A percentile compares a stretch with the other conserved stretches of the same genome.
These are phyloP conservation scores for Ormyrus pomaceus DNA, from an alignment of 2,888 invertebrate genomes.

Conservation along the genomic window DNA sequence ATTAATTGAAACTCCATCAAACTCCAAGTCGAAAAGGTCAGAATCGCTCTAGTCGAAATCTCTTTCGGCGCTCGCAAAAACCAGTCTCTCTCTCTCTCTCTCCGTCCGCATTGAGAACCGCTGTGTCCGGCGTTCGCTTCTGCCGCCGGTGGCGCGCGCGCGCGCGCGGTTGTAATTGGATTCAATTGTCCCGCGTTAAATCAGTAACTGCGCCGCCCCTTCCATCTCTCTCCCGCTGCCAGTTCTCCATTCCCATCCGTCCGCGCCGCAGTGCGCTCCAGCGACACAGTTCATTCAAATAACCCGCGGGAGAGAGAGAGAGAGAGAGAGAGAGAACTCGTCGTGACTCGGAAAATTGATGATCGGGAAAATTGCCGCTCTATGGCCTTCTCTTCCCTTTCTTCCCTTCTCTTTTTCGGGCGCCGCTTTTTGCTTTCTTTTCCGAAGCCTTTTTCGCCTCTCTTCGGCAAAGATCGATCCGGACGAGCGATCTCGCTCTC, in stretches of 20 bases:
- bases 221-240: slow-evolving; percentile 54
- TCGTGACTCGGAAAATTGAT: slow-evolving; percentile 63
- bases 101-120: slow-evolving; percentile 26
- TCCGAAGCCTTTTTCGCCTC: neutral
- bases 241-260: neutral
- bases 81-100: too few relatives aligned
- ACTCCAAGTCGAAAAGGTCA: slow-evolving; percentile 22
- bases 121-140: neutral
- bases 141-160: neutral
- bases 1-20: slow-evolving; percentile 22
- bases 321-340: slow-evolving; percentile 10
- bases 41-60: neutral
- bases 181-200: slow-evolving; percentile 76
- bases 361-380: slow-evolving; percentile 48
- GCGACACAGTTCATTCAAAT: slow-evolving; percentile 69
- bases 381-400: neutral
- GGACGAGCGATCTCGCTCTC: neutral
- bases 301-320: slow-evolving; percentile 49
- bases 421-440: neutral
- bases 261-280: neutral
- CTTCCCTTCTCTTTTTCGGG: neutral
- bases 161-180: slow-evolving; percentile 74
- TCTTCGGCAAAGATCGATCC: neutral
- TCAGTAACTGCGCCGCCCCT: slow-evolving; percentile 72
- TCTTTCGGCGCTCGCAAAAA: too few relatives aligned